Evolutionary conservation across 30 jellyfish, hydroid and myxozoan genomes (phyloP).

Genomic region (Phacellophora camtschatica): DNA sequence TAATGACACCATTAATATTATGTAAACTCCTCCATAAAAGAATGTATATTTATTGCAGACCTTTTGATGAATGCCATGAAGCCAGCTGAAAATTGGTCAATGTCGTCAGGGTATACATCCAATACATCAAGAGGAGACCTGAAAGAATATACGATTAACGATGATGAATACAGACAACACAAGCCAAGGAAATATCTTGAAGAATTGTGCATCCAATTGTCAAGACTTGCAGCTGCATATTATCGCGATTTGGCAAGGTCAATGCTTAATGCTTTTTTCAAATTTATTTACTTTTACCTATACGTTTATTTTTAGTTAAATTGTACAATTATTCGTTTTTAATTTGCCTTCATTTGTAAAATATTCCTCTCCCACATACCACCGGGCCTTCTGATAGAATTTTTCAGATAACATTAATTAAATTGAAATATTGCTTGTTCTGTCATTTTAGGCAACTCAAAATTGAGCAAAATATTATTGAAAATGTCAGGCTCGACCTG

Average conservation of each 20-base stretch:
- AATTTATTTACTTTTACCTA: too few relatives aligned
- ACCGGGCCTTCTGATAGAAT: neutral
- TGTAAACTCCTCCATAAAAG: too few relatives aligned
- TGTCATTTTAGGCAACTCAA: neutral
- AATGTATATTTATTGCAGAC: too few relatives aligned
- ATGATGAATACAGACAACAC: neutral
- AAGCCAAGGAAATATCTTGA: neutral
- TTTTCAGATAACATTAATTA: too few relatives aligned
- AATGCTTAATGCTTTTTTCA: too few relatives aligned
- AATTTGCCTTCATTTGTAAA: neutral
- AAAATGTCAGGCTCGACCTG: neutral
- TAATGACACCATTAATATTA: too few relatives aligned
- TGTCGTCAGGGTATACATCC: neutral
- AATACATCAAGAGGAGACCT: neutral
- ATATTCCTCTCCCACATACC: neutral
- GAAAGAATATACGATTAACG: neutral
- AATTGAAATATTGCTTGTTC: too few relatives aligned
- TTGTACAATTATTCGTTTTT: too few relatives aligned
- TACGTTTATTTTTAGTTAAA: too few relatives aligned
- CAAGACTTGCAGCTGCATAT: neutral
- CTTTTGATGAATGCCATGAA: too few relatives aligned
- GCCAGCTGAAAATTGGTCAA: too few relatives aligned
- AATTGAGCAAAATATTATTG: neutral
- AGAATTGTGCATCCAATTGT: neutral
- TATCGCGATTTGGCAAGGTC: neutral